These are phyloP conservation scores for Gobio gobio DNA, from an alignment of 2,113 vertebrate genomes.

Conservation along the genomic window DNA sequence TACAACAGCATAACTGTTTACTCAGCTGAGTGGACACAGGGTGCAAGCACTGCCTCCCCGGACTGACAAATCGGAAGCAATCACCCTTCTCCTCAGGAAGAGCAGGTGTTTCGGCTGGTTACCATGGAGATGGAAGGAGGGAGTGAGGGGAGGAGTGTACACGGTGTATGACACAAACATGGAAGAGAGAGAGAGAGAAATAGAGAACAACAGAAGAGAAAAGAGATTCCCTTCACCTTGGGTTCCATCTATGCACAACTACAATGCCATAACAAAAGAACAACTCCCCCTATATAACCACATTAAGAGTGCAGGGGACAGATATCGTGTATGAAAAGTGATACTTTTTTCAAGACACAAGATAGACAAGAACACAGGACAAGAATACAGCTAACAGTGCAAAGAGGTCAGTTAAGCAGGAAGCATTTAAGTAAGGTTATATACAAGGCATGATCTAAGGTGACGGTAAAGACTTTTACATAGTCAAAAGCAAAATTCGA, in stretches of 20 bases:
- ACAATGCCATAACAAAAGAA: constrained; percentile 39
- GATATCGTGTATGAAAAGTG: not conserved
- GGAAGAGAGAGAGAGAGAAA: constrained; percentile 41
- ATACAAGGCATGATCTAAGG: not conserved
- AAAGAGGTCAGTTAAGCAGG: constrained; percentile 17
- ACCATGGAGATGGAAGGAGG: constrained; percentile 76
- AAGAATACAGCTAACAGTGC: not conserved
- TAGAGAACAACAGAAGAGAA: constrained; percentile 60
- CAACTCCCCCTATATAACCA: constrained; percentile 21
- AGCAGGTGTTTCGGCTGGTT: constrained; percentile 86
- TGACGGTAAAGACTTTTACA: not conserved
- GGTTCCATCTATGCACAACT: constrained; percentile 40
- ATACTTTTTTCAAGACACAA: not conserved
- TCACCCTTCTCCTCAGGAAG: constrained; percentile 92
- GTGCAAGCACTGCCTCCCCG: constrained; percentile 93
- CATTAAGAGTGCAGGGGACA: constrained; percentile 18
- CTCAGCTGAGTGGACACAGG: constrained; percentile 95
- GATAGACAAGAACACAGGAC: not conserved
- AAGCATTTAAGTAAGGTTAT: constrained; percentile 35
- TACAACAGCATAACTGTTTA: constrained; percentile 99
- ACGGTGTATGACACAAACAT: constrained; percentile 66
- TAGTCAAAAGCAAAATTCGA: not conserved
- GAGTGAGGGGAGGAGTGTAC: constrained; percentile 61
- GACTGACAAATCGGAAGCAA: constrained; percentile 94
- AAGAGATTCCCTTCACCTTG: constrained; percentile 71